Base-by-base conservation (phyloP, 2,113 vertebrate species). In the Notechis scutatus region DNA sequence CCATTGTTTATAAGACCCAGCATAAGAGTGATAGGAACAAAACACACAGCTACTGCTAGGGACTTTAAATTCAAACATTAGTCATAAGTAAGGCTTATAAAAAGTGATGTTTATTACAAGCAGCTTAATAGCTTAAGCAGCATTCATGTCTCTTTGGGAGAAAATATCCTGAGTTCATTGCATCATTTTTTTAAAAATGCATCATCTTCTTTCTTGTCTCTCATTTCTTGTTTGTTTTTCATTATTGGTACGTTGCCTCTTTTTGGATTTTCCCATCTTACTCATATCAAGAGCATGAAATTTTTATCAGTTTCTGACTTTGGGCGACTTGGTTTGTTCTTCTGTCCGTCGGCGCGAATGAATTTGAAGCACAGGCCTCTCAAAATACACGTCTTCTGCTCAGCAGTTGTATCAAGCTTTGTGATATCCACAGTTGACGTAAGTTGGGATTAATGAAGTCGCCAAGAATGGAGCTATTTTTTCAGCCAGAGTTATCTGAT, bases 51-150 rank as follows among this genome's bases (percentile, higher is more conserved):
- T 91, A 92, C 59, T 90, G 56, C 21, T 93, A 4, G 55, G 94
- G 57, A 57, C 95, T 96, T 96, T 96, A 94, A 93, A 94, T 95
- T 93, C 88, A 92, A 56, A 96, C 26, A 45, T 90, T 94, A 95
- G 39, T 92, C 93, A 94, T 88, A 96, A 94, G 92, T 69, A 69
- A 69, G 5, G 64, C 64, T 69, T 69, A n/a, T 15, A 69, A 69
- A 69, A 69, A 69, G 81, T 94, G 6, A 92, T 59, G 26, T 50
- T 88, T 56, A 74, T 87, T 85, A 3, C 92, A 7, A 90, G 39
- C 94, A 96, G 93, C 52, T 55, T 87, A 6, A 93, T 92, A 88
- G 50, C 74, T 56, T 92, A 61, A 52, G 92, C 93, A 89, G 92
- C 93, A 89, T 88, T 57, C 55, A 50, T 85, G 7, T 39, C 55